These are phyloP conservation scores for Agrotis clavis DNA, from an alignment of 2,888 invertebrate species.

Conservation along the genomic window DNA sequence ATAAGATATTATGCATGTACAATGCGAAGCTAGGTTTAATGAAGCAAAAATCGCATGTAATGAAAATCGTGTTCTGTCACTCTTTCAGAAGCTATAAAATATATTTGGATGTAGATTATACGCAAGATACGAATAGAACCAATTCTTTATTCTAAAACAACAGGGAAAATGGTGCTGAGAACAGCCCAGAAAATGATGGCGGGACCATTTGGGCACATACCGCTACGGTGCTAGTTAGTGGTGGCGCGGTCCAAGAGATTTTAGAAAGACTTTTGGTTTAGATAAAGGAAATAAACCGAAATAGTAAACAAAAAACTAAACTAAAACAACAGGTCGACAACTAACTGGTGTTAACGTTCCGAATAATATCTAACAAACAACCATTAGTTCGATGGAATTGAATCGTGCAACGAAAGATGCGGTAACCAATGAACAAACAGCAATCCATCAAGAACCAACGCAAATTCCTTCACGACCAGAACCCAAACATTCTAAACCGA, in stretches of 20 bases:
- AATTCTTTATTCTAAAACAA: too few species aligned
- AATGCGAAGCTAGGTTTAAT: not conserved
- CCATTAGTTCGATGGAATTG: not conserved
- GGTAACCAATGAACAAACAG: not conserved
- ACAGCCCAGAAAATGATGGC: too few species aligned
- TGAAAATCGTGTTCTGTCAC: too few species aligned
- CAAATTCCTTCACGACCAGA: slow-evolving; percentile 25
- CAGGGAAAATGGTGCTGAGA: too few species aligned
- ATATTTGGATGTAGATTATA: too few species aligned
- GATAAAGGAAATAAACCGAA: not conserved
- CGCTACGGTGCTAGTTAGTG: too few species aligned
- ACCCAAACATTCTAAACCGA: slow-evolving; percentile 40
- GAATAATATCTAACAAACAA: not conserved
- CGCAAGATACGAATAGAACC: too few species aligned
- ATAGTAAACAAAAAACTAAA: too few species aligned
- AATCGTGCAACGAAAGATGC: not conserved
- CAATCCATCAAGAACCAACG: slow-evolving; percentile 24
- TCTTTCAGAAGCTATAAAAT: too few species aligned
- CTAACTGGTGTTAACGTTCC: not conserved
- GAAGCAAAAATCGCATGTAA: not conserved
- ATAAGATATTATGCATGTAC: not conserved
- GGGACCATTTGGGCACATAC: too few species aligned
- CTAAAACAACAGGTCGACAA: not conserved
- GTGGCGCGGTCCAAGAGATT: too few species aligned
- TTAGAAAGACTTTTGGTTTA: too few species aligned